These are phyloP conservation scores for Babylonia areolata DNA, from an alignment of 1,140 invertebrate species.

Conservation along the genomic window DNA sequence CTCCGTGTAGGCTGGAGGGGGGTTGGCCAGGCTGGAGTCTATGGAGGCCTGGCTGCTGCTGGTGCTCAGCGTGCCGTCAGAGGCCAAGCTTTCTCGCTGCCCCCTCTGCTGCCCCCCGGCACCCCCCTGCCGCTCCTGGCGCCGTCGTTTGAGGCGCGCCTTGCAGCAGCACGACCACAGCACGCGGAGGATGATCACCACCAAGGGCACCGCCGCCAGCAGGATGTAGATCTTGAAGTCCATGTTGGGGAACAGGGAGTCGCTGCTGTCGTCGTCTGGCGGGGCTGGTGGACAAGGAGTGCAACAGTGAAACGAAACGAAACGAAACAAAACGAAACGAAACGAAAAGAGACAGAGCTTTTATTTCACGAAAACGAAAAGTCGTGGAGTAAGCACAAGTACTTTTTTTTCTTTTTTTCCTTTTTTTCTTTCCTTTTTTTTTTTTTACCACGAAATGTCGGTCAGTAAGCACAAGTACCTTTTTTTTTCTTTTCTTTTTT, in stretches of 20 bases:
- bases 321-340: too few relatives aligned
- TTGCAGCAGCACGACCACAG: conserved; percentile 30
- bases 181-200: conserved; percentile 2
- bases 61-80: not conserved
- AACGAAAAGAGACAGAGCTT: too few relatives aligned
- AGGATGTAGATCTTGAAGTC: conserved; percentile 37
- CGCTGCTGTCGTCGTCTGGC: not conserved
- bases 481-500: too few relatives aligned
- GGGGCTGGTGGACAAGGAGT: not conserved
- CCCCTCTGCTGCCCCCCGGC: not conserved
- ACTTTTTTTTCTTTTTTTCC: too few relatives aligned
- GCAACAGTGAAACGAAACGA: not conserved
- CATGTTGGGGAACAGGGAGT: conserved; percentile 23
- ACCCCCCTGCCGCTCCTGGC: not conserved
- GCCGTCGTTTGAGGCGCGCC: conserved; percentile 9
- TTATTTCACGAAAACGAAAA: too few relatives aligned
- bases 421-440: too few relatives aligned
- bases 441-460: too few relatives aligned
- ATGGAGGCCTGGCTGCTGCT: not conserved
- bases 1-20: conserved; percentile 22
- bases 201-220: conserved; percentile 12
- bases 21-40: conserved; percentile 26
- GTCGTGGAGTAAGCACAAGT: too few relatives aligned
- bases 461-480: too few relatives aligned
- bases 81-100: not conserved